Conservation (phyloP, 1,140 invertebrate genomes). For the Teleogryllus occipitalis region DNA sequence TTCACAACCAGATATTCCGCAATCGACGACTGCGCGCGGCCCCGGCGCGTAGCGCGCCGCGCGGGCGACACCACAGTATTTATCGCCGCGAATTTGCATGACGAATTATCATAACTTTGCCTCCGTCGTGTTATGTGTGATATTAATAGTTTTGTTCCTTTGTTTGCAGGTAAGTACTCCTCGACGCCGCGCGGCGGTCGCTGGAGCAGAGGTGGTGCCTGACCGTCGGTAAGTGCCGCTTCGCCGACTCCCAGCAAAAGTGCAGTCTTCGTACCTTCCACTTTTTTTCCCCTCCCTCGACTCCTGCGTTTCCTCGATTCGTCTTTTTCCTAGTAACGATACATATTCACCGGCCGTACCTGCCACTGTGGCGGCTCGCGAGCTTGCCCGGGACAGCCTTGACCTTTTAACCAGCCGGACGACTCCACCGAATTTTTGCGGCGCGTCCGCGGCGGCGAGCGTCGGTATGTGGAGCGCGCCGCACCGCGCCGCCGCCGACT, state of each 20-base stretch:
- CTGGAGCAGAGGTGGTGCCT: neutral
- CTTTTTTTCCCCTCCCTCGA: too few species aligned
- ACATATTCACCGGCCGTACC: neutral
- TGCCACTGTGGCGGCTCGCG: too few species aligned
- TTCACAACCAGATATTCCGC: too few species aligned
- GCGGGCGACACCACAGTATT: neutral
- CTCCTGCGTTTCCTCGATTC: too few species aligned
- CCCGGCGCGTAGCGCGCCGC: too few species aligned
- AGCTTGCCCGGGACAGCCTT: neutral
- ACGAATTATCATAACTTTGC: neutral
- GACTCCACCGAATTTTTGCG: neutral
- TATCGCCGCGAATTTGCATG: neutral
- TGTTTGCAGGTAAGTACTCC: neutral
- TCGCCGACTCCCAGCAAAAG: neutral
- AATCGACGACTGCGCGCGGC: too few species aligned
- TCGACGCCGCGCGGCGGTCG: neutral
- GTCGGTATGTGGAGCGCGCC: neutral
- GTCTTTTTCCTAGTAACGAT: neutral
- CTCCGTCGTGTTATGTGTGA: neutral
- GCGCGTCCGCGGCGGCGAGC: neutral
- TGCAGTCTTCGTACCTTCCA: too few species aligned
- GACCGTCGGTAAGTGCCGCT: neutral
- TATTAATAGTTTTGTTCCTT: neutral
- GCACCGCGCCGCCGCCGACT: too few species aligned
- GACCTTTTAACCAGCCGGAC: neutral